A percentile compares a stretch with the other conserved stretches of the same genome.
Conservation (phyloP, 2,888 invertebrate genomes). For the Drosophila affinis region DNA sequence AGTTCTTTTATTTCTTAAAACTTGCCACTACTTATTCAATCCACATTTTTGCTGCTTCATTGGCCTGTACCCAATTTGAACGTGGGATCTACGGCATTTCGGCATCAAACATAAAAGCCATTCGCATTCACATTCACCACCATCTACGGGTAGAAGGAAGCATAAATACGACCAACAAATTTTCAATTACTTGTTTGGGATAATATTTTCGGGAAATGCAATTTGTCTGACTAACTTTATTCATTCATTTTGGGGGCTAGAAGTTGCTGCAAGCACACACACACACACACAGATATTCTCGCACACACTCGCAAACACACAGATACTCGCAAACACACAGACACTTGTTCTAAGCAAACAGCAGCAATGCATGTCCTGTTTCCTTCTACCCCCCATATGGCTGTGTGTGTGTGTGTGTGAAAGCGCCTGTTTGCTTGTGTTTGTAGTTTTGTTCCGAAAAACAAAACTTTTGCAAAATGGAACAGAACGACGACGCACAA, state of each 20-base stretch:
- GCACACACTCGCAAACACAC: conserved; percentile 11
- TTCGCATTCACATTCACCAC: neutral
- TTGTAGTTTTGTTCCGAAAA: conserved; percentile 49
- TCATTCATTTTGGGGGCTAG: conserved; percentile 64
- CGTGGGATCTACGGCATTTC: neutral
- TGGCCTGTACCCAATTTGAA: neutral
- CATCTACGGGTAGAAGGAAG: neutral
- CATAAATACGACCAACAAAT: conserved; percentile 74
- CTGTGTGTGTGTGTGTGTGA: conserved; percentile 30
- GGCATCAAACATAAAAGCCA: neutral
- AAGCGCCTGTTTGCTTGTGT: conserved; percentile 60
- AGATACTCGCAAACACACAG: conserved; percentile 15
- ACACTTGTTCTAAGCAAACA: conserved; percentile 27
- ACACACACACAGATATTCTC: conserved; percentile 40
- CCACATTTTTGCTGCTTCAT: neutral
- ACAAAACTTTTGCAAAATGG: conserved; percentile 35
- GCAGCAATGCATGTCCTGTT: conserved; percentile 50
- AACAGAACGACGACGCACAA: conserved; percentile 30
- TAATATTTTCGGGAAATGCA: conserved; percentile 79
- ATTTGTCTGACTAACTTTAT: conserved; percentile 79
- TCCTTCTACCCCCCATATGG: conserved; percentile 71
- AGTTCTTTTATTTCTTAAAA: too few species aligned
- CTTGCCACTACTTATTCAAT: neutral
- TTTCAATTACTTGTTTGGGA: conserved; percentile 78
- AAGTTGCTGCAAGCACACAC: conserved; percentile 66